Percentiles rank a stretch among this genome's conserved stretches.
Conservation (phyloP, 2,888 invertebrate species). For the Oscheius myriophilus region DNA sequence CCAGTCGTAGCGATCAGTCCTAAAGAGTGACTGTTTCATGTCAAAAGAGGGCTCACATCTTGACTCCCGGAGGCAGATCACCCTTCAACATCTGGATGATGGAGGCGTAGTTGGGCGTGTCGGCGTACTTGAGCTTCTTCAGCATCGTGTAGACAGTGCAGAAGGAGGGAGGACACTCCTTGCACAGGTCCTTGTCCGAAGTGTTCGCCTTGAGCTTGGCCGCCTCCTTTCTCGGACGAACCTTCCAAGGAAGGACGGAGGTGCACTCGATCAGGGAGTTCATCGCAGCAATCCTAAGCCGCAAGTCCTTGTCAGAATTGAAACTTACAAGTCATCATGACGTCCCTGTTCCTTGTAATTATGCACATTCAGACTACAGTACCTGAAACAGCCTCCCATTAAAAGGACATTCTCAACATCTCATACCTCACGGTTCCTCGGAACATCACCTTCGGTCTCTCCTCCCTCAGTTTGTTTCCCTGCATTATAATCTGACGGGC, state of each 20-base stretch:
- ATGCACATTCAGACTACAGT: constrained; percentile 56
- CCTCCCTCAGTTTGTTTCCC: constrained; percentile 74
- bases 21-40: no score
- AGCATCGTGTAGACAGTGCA: neutral
- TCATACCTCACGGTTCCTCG: constrained; percentile 75
- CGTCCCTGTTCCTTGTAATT: constrained; percentile 57
- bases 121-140: constrained; percentile 52
- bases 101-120: constrained; percentile 49
- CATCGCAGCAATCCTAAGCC: constrained; percentile 31
- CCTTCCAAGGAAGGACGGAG: constrained; percentile 62
- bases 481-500: constrained; percentile 60
- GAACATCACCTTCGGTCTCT: constrained; percentile 19
- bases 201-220: constrained; percentile 53
- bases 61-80: constrained; percentile 47
- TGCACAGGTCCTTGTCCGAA: constrained; percentile 45
- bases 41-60: constrained; percentile 50
- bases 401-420: no score
- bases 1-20: constrained; percentile 63
- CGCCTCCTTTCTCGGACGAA: constrained; percentile 52
- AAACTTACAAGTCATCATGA: constrained; percentile 72
- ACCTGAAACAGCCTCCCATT: no score
- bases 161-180: constrained; percentile 31
- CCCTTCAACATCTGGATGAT: constrained; percentile 48
- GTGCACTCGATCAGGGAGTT: constrained; percentile 62
- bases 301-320: neutral